Evolutionary conservation across 2,797 vertebrate species (phyloP), one percentile per base, ranked within the genome.

Genomic region (Sebastes trivittatus): DNA sequence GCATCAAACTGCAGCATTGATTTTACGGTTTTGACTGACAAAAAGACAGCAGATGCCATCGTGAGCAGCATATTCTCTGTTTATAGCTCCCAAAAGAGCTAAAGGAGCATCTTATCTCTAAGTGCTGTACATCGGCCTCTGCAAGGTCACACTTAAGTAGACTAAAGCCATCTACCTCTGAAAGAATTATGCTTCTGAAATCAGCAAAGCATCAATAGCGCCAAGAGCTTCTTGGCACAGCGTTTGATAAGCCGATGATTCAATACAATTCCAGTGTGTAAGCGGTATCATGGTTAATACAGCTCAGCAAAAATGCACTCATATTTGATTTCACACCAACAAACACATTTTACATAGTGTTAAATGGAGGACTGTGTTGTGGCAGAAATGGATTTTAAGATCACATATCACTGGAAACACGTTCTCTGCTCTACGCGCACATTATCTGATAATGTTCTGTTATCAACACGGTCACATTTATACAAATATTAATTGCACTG

Each of bases 191-290:
- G 80, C 52, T 60, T 87, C 75, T 78, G 69, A 87, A 90, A 86
- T 61, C 78, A 87, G 80, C 72, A 75, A 68, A 81, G 46, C 79
- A 81, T 87, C 68, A 66, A 72, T 29, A 72, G 58, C 4, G 29
- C 70, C 78, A 42, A 46, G 32, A 77, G 59, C n/a, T 23, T 86
- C 72, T 78, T 82, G 82, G 85, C 82, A 71, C 56, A 78, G 20
- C 23, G 55, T 80, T 80, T 89, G 80, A 87, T 85, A 78, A 87
- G 72, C 77, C 77, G 70, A 85, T 87, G 72, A 84, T 88, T 88
- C 74, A 85, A 72, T 69, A 72, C 27, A 75, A 70, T 80, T 79
- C 46, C n/a, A 65, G 60, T 29, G 59, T 72, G 85, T 80, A 80
- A 79, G 87, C 73, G 84, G 68, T 46, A 65, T 80, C 38, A 22